Evolutionary conservation across 2,888 invertebrate species (phyloP), one percentile per base, ranked within the genome.

Genomic region (Caenorhabditis sp.): DNA sequence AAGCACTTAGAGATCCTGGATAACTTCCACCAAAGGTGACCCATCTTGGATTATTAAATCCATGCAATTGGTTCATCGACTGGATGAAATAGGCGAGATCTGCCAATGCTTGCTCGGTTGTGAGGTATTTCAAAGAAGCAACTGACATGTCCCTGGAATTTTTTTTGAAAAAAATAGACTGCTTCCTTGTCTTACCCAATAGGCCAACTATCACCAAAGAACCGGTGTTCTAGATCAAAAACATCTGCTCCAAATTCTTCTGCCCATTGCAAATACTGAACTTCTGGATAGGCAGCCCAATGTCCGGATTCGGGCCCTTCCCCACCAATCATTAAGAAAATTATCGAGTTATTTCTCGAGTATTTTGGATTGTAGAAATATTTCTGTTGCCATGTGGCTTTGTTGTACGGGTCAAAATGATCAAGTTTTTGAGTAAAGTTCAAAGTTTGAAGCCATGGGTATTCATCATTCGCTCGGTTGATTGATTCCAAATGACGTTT

Each of bases 11-110:
- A 0, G 84, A 70, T 27, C 84, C 82, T 17, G 84, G 80, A 70
- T 84, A 84, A 36, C 78, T 78, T 53, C 85, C 85, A 21, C 85
- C 85, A 63, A 86, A 85, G 1, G 84, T 84, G 25, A 85, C 81
- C 84, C 84, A 85, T 36, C 78, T 66, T 3, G 85, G 85, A 52
- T 82, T 83, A 21, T 62, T 69, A 62, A 80, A 81, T 0, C 67
- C 65, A 52, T 77, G 54, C 14, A 73, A 21, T 58, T 73, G 53
- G 57, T 84, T 85, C 80, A 78, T 80, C 4, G 77, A 67, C 57
- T 69, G 36, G 60, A 82, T 82, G 59, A 82, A 82, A 60, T 64
- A 70, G 5, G 82, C 82, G 2, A 82, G 25, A 67, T 82, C 82
- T 2, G 76, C 78, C 1, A 82, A 58, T 3, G 82, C 82, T 62